Evolutionary conservation across 2,797 vertebrate species (phyloP), one percentile per base, ranked within the genome.

Genomic region (Pagetopsis macropterus): DNA sequence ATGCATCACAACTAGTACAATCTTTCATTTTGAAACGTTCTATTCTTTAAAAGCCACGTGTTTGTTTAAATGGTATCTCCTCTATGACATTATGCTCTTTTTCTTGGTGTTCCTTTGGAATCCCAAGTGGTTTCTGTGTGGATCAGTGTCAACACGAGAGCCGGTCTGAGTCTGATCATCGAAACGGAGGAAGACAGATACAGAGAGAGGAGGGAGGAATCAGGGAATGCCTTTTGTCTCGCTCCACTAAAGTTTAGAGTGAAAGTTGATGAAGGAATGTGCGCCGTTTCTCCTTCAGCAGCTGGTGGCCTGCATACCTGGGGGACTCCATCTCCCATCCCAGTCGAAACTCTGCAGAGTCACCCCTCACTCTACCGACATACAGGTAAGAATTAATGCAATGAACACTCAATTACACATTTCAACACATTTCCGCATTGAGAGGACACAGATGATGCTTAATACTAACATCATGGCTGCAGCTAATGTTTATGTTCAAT

Each of bases 121-220:
- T 84, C 49, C 57, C 52, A 76, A 67, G 77, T 48, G 46, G 85
- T 88, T 87, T 89, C 79, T 81, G 82, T 84, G 71, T 68, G 72
- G 15, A 11, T 44, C 33, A 1, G 9, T 65, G 84, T 77, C 86
- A 88, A 85, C 54, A 82, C 70, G 70, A 46, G 64, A 83, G 76
- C 58, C 9, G 9, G 51, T 62, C 40, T 41, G 13, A 19, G 16
- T 21, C 52, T 37, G 16, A 59, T 44, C 33, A 54, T 45, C 54
- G 10, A 16, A 56, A 57, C 41, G 50, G 50, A 63, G 49, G 72
- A 3, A 65, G 61, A 65, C 58, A 70, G 72, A 87, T 65, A 65
- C 46, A 40, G 57, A 77, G 41, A 67, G 33, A 58, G 48, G 50
- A 69, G 71, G 64, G 31, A 19, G 46, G 50, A 50, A 59, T 17